phyloP scores from a whole-genome alignment of 2,888 invertebrate species.

The Archips crataeganus region DNA sequence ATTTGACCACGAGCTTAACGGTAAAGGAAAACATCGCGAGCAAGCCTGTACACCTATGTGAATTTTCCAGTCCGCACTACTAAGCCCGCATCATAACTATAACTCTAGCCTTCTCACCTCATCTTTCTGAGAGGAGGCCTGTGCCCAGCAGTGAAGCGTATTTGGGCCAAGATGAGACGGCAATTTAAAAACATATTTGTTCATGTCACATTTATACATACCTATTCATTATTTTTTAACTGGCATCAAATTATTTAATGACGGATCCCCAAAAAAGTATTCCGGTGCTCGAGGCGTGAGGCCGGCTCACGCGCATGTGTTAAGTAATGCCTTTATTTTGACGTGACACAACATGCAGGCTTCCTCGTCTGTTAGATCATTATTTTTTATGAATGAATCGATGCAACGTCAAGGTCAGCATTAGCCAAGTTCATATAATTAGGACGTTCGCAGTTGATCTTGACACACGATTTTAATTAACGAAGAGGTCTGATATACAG shows the following conservation, averaged over 20 bases:
- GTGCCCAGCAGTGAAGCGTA: too few species aligned
- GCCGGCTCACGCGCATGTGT: constrained; percentile 58
- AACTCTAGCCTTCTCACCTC: too few species aligned
- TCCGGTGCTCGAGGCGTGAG: constrained; percentile 51
- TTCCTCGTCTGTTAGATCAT: constrained; percentile 60
- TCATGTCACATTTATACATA: neutral
- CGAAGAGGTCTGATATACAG: constrained; percentile 14
- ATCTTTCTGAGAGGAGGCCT: too few species aligned
- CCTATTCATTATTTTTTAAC: neutral
- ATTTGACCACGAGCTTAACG: too few species aligned
- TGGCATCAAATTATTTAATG: neutral
- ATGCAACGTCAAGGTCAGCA: constrained; percentile 49
- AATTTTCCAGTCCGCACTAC: too few species aligned
- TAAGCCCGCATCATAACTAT: too few species aligned
- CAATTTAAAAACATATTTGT: too few species aligned
- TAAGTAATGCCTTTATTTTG: constrained; percentile 63
- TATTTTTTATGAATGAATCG: constrained; percentile 53
- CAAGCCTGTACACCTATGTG: too few species aligned
- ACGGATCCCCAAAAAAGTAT: constrained; percentile 43
- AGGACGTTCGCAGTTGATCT: constrained; percentile 30
- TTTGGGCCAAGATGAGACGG: too few species aligned
- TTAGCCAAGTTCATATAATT: constrained; percentile 46
- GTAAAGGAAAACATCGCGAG: too few species aligned
- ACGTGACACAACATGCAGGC: constrained; percentile 57
- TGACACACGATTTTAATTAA: constrained; percentile 40